Percentiles rank a stretch among this genome's conserved stretches.
phyloP scores from a whole-genome alignment of 2,888 invertebrate genomes.

The Periphyllus acericola region DNA sequence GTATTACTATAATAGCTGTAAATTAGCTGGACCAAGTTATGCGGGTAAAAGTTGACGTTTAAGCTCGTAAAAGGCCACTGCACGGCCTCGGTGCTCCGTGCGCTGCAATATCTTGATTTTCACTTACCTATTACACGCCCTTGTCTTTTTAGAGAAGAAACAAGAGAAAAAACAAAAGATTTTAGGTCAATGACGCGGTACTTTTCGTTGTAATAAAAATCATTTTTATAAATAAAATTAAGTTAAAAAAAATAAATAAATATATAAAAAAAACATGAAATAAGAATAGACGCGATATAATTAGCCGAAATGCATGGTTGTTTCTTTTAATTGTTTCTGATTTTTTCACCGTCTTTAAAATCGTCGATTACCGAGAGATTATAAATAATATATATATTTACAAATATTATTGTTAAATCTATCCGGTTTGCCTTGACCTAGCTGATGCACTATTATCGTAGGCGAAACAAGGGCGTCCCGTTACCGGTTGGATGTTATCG shows the following conservation, averaged over 20 bases:
- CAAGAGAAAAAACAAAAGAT: slow-evolving; percentile 44
- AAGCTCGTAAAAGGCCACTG: slow-evolving; percentile 42
- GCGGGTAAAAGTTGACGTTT: slow-evolving; percentile 39
- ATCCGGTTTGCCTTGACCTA: slow-evolving; percentile 60
- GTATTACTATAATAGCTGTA: slow-evolving; percentile 5
- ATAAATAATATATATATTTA: neutral
- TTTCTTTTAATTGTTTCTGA: slow-evolving; percentile 44
- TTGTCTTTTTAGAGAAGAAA: slow-evolving; percentile 42
- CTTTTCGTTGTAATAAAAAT: neutral
- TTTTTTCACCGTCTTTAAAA: neutral
- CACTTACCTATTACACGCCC: slow-evolving; percentile 26
- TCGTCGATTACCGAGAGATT: slow-evolving; percentile 41
- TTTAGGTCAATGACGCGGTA: slow-evolving; percentile 58
- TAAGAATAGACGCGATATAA: neutral
- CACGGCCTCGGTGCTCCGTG: slow-evolving; percentile 39
- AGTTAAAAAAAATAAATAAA: neutral
- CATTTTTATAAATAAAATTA: slow-evolving; percentile 5
- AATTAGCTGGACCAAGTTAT: neutral
- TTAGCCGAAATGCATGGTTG: slow-evolving; percentile 16
- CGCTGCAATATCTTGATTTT: slow-evolving; percentile 46
- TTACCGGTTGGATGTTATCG: slow-evolving; percentile 51
- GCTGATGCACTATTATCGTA: slow-evolving; percentile 46
- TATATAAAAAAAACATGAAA: neutral
- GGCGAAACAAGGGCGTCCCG: slow-evolving; percentile 58
- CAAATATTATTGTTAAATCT: slow-evolving; percentile 32